Evolutionary conservation across 2,888 invertebrate genomes (phyloP).

Genomic region (Tyria jacobaeae): DNA sequence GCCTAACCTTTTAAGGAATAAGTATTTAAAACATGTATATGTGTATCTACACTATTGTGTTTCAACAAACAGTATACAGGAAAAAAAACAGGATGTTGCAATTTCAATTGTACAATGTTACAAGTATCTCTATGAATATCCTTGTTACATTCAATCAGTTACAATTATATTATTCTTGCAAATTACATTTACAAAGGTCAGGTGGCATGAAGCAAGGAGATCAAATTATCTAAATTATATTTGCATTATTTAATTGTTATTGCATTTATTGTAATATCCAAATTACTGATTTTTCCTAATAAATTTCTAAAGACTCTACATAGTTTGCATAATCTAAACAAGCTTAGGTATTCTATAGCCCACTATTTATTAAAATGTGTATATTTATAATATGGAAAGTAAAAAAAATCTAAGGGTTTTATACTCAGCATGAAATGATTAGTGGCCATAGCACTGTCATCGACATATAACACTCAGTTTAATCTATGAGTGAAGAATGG

Average conservation of each 20-base stretch:
- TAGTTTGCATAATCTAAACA: background rate
- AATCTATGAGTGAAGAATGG: background rate
- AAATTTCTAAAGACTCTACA: background rate
- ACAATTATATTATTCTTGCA: slow-evolving; percentile 13
- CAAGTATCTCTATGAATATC: slow-evolving; percentile 39
- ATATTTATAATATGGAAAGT: no score
- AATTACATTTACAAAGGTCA: background rate
- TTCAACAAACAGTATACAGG: slow-evolving; percentile 18
- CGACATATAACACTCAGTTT: no score
- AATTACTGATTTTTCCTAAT: background rate
- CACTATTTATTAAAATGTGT: no score
- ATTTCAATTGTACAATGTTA: slow-evolving; percentile 47
- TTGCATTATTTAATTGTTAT: no score
- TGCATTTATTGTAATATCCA: background rate
- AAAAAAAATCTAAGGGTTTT: no score
- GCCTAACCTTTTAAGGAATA: no score
- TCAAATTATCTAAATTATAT: background rate
- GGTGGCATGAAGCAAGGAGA: background rate
- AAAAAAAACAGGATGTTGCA: slow-evolving; percentile 56
- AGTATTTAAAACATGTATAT: background rate
- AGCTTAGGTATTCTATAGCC: no score
- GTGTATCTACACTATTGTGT: background rate
- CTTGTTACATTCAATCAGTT: slow-evolving; percentile 31
- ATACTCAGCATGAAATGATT: no score
- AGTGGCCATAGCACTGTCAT: no score